Evolutionary conservation across 2,888 invertebrate genomes (phyloP).

Genomic region (Priocnemis perturbator): DNA sequence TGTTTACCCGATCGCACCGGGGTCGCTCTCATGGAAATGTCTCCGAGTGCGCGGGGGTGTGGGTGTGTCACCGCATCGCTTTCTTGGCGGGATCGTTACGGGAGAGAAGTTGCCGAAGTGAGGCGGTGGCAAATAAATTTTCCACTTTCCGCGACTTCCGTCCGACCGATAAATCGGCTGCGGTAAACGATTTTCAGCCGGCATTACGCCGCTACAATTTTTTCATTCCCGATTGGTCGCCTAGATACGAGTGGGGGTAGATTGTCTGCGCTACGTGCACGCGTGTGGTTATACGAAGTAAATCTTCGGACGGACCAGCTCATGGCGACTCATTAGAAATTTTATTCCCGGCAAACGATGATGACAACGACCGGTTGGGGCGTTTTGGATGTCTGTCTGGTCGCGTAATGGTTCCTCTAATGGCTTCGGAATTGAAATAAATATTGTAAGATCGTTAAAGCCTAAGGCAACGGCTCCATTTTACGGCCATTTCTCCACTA

Average conservation of each 20-base stretch:
- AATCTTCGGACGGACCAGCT: too few relatives aligned
- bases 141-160: too few relatives aligned
- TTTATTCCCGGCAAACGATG: slow-evolving; percentile 28
- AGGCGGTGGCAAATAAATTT: too few relatives aligned
- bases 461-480: slow-evolving; percentile 33
- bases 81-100: neutral
- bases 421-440: slow-evolving; percentile 58
- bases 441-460: slow-evolving; percentile 55
- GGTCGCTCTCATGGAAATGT: neutral
- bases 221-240: neutral
- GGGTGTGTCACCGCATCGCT: too few relatives aligned
- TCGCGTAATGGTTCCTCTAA: slow-evolving; percentile 56
- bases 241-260: too few relatives aligned
- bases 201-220: slow-evolving; percentile 14
- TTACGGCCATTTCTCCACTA: slow-evolving; percentile 26
- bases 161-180: too few relatives aligned
- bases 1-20: neutral
- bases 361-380: slow-evolving; percentile 30
- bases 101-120: neutral
- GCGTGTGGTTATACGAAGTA: too few relatives aligned
- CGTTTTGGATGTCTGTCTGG: slow-evolving; percentile 40
- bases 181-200: too few relatives aligned
- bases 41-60: too few relatives aligned
- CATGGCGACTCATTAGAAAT: slow-evolving; percentile 22
- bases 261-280: too few relatives aligned